Evolutionary conservation across 1,140 invertebrate species (phyloP), one percentile per base, ranked within the genome.

Genomic region (Nebria ingens): DNA sequence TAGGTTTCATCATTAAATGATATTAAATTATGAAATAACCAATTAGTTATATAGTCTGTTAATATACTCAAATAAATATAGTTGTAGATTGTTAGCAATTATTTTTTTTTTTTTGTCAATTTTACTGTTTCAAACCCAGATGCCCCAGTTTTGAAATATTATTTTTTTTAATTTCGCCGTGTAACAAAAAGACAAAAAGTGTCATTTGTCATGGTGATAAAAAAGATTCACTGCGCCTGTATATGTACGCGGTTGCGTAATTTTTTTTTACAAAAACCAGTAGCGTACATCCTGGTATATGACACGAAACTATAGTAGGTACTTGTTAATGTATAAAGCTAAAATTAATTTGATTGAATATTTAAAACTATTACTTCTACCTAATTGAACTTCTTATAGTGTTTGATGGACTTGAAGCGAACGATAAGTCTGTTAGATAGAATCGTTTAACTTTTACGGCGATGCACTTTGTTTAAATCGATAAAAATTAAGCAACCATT

Each of bases 161-260:
- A 45, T 45, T 45, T 45, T 45, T 45, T 6, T 6, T 45, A 45
- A 45, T 11, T 45, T 45, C 17, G 17, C 6, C 40, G 40, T 11
- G 40, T 45, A 34, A 34, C 25, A 34, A 34, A 34, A 34, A 34
- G 25, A 45, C 40, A 45, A 45, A 45, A 45, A 45, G 15, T 45
- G 40, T 45, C 40, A 45, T 45, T 45, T 45, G 40, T 45, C 40
- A 11, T 45, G 6, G 6, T 45, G 40, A 45, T 45, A 45, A 45
- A 45, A 45, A 45, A 17, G 40, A 11, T 45, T 17, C 40, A 17
- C 9, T 45, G 40, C 9, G 15, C 17, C n/a, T n/a, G n/a, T 45
- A 17, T 17, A 17, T 45, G 40, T 12, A 45, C 6, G 6, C 6
- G 17, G 15, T 12, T 45, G 6, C 6, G 15, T 11, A 17, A 17